phyloP scores from a whole-genome alignment of 2,888 invertebrate species.

The Coremacera marginata region DNA sequence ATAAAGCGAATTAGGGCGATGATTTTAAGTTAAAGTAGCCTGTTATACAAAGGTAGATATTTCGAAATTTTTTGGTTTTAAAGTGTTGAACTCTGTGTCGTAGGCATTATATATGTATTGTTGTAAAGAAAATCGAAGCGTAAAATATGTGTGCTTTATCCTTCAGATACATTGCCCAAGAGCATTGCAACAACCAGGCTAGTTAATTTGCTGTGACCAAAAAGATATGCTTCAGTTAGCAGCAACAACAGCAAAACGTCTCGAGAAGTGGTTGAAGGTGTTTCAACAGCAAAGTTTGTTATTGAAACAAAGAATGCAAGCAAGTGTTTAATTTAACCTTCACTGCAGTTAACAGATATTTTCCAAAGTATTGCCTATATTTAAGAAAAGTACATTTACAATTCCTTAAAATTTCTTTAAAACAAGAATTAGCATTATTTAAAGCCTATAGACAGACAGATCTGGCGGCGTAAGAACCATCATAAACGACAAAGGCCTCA shows the following conservation, averaged over 20 bases:
- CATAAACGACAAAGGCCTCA: background rate
- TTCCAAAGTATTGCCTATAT: background rate
- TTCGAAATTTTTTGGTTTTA: too few species aligned
- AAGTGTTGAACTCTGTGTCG: too few species aligned
- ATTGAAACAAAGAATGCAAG: background rate
- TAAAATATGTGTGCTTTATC: background rate
- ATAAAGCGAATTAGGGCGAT: background rate
- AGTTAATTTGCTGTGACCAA: background rate
- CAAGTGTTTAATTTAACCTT: background rate
- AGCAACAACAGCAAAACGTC: background rate
- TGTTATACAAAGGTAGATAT: too few species aligned
- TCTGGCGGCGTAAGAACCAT: background rate
- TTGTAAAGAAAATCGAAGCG: background rate
- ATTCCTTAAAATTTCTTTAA: background rate
- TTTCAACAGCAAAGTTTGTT: background rate
- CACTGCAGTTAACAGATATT: background rate
- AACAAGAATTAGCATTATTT: background rate
- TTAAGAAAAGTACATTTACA: too few species aligned
- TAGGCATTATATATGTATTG: background rate
- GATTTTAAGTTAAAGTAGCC: too few species aligned
- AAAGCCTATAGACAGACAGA: background rate
- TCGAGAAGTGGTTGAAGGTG: background rate
- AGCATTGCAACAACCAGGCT: background rate
- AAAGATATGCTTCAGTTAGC: background rate
- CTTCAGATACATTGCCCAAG: background rate